A percentile compares a stretch with the other conserved stretches of the same genome.
Conservation (phyloP, 2,797 vertebrate species). For the Miichthys miiuy region DNA sequence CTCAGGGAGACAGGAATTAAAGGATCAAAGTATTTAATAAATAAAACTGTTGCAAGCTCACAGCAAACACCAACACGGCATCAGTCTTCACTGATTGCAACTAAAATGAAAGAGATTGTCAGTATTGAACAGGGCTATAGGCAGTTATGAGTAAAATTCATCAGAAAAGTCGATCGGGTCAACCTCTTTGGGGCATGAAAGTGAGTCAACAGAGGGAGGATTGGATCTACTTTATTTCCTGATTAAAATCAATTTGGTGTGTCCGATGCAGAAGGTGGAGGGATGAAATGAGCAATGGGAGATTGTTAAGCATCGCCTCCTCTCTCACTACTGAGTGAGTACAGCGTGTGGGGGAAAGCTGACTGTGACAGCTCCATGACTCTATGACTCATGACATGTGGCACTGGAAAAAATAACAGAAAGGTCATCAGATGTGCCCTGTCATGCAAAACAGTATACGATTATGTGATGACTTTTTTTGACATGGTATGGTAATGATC, state of each 20-base stretch:
- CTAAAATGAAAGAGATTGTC: conserved; percentile 70
- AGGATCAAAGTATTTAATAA: conserved; percentile 58
- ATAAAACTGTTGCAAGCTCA: conserved; percentile 58
- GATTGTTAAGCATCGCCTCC: conserved; percentile 54
- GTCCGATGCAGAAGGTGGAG: conserved; percentile 67
- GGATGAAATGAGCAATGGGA: conserved; percentile 51
- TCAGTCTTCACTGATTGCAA: conserved; percentile 50
- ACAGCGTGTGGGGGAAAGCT: conserved; percentile 21
- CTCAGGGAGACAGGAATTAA: conserved; percentile 42
- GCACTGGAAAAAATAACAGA: conserved; percentile 10
- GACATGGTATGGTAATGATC: conserved; percentile 43
- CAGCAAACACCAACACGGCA: conserved; percentile 53
- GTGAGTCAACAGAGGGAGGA: conserved; percentile 74
- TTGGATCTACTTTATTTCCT: conserved; percentile 74
- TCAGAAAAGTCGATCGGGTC: conserved; percentile 73
- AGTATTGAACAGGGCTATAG: conserved; percentile 60
- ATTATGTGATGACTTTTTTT: conserved; percentile 40
- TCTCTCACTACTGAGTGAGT: conserved; percentile 36
- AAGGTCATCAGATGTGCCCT: conserved; percentile 67
- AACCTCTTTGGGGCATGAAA: conserved; percentile 73
- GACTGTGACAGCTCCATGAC: conserved; percentile 42
- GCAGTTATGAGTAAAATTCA: conserved; percentile 77
- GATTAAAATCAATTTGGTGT: conserved; percentile 83
- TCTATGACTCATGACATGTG: conserved; percentile 50
- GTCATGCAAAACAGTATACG: conserved; percentile 61